Conservation (phyloP, 2,888 invertebrate genomes). For the Protonemura montana region DNA sequence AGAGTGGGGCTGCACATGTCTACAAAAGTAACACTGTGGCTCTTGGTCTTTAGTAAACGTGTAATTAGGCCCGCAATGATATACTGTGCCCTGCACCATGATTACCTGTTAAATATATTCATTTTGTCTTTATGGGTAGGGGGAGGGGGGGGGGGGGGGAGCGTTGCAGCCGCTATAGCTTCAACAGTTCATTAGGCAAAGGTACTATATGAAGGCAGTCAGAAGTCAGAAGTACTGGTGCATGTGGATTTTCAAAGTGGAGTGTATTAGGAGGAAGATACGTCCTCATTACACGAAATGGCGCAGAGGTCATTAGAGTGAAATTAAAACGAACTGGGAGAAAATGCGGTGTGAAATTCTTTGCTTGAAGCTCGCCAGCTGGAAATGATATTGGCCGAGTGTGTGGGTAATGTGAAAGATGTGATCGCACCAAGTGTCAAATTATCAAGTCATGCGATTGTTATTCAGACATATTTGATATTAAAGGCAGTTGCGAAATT, state of each 20-base stretch:
- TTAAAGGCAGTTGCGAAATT: no score
- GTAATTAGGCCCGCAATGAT: conserved; percentile 15
- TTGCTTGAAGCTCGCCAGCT: not conserved
- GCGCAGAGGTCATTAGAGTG: conserved; percentile 17
- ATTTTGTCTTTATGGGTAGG: conserved; percentile 16
- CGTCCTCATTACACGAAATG: conserved; percentile 20
- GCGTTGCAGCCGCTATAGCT: not conserved
- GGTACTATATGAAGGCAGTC: not conserved
- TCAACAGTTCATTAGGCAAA: conserved; percentile 28
- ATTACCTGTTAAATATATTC: conserved; percentile 2
- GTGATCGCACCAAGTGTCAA: not conserved
- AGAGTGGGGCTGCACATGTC: not conserved
- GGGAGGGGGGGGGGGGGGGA: not conserved
- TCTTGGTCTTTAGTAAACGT: not conserved
- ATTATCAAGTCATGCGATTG: not conserved
- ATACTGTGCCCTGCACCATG: not conserved
- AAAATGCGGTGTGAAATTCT: not conserved
- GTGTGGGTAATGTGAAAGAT: not conserved
- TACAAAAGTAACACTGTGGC: not conserved
- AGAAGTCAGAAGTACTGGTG: not conserved
- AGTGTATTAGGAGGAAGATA: conserved; percentile 17
- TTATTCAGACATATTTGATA: not conserved
- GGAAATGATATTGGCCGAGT: not conserved
- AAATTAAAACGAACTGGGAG: conserved; percentile 25
- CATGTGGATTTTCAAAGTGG: not conserved